Evolutionary conservation across 2,113 vertebrate species (phyloP).

Genomic region (Polypterus senegalus): DNA sequence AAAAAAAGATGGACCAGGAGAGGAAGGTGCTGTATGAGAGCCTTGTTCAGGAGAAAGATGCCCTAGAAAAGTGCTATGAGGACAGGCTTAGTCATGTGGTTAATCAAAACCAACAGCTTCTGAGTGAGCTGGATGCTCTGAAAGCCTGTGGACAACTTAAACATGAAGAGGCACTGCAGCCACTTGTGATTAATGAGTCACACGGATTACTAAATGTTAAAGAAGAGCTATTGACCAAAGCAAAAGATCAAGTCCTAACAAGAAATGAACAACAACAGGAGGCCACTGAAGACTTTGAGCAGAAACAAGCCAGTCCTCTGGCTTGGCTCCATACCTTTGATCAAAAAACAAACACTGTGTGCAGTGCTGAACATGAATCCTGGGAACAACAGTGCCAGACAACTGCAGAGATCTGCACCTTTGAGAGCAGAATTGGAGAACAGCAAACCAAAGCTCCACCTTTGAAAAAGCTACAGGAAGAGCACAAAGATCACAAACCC

Average conservation of each 20-base stretch:
- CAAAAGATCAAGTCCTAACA: slow-evolving; percentile 33
- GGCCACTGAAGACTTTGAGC: slow-evolving; percentile 40
- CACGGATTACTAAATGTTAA: slow-evolving; percentile 39
- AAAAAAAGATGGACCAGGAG: slow-evolving; percentile 37
- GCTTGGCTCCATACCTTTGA: slow-evolving; percentile 37
- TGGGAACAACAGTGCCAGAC: slow-evolving; percentile 34
- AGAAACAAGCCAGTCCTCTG: slow-evolving; percentile 47
- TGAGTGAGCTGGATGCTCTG: slow-evolving; percentile 45
- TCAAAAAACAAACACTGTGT: slow-evolving; percentile 17
- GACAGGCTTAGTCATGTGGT: slow-evolving; percentile 42
- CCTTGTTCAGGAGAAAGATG: slow-evolving; percentile 40
- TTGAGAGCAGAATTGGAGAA: slow-evolving; percentile 41
- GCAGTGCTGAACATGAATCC: no score
- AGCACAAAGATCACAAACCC: slow-evolving; percentile 14
- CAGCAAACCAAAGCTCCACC: slow-evolving; percentile 28
- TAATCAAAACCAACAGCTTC: slow-evolving; percentile 50
- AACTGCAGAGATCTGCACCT: slow-evolving; percentile 39
- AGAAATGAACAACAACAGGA: slow-evolving; percentile 40
- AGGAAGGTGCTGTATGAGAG: slow-evolving; percentile 30
- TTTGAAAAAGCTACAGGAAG: slow-evolving; percentile 15
- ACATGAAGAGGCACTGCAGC: slow-evolving; percentile 41
- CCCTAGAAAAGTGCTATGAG: slow-evolving; percentile 46
- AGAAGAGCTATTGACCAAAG: slow-evolving; percentile 29
- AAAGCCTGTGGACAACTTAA: slow-evolving; percentile 34
- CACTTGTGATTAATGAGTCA: slow-evolving; percentile 43